Percentiles rank a stretch among this genome's conserved stretches.
Conservation (phyloP, 92 coral and sea anemone species). For the Paragorgia papillata region DNA sequence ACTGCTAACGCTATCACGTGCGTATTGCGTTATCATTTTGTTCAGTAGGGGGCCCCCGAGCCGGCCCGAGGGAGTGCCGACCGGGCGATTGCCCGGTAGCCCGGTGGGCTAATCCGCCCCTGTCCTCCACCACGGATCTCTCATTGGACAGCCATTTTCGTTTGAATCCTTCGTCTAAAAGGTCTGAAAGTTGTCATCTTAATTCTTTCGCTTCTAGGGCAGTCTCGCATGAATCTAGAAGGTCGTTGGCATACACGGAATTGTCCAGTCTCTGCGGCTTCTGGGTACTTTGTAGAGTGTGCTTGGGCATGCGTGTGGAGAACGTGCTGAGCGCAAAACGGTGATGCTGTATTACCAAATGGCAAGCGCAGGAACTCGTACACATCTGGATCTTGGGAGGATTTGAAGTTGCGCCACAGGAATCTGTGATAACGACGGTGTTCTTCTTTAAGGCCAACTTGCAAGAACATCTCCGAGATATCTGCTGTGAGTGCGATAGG, state of each 20-base stretch:
- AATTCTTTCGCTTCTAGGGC: slow-evolving; percentile 44
- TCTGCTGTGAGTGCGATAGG: slow-evolving; percentile 36
- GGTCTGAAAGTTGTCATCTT: slow-evolving; percentile 40
- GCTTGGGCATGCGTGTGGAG: slow-evolving; percentile 45
- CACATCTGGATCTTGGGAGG: slow-evolving; percentile 23
- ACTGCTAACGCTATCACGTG: too few species aligned
- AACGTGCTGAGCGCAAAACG: slow-evolving; percentile 52
- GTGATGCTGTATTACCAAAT: slow-evolving; percentile 49
- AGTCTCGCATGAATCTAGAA: slow-evolving; percentile 60
- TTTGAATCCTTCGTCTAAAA: slow-evolving; percentile 47
- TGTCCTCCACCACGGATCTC: slow-evolving; percentile 36
- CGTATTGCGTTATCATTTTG: too few species aligned
- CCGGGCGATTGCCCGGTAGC: too few species aligned
- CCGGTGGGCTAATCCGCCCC: too few species aligned
- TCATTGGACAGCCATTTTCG: slow-evolving; percentile 50
- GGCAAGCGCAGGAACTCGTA: slow-evolving; percentile 36
- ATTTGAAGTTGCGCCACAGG: slow-evolving; percentile 45
- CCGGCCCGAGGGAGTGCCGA: too few species aligned
- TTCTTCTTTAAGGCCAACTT: slow-evolving; percentile 17
- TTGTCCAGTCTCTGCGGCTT: slow-evolving; percentile 49
- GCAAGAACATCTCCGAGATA: slow-evolving; percentile 58
- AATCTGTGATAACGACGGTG: slow-evolving; percentile 46
- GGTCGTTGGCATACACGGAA: slow-evolving; percentile 62
- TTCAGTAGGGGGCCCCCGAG: too few species aligned
- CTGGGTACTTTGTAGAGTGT: slow-evolving; percentile 41